phyloP scores from a whole-genome alignment of 1,140 invertebrate species.

The Cephus cinctus region DNA sequence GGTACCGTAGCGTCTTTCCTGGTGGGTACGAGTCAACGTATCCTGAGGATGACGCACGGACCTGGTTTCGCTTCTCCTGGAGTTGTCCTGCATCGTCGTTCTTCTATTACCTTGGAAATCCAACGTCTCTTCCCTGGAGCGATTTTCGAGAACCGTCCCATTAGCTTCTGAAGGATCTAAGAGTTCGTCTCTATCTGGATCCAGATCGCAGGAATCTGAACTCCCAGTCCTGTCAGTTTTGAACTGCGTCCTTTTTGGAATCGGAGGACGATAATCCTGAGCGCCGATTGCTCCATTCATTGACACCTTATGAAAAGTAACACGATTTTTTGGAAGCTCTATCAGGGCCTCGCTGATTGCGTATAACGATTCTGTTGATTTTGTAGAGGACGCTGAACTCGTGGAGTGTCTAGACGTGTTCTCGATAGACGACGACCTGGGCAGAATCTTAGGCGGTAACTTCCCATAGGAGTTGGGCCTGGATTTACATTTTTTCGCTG shows the following conservation, averaged over 20 bases:
- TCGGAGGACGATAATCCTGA: too few relatives aligned
- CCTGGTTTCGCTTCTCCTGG: not conserved
- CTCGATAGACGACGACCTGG: slow-evolving; percentile 45
- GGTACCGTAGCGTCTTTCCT: slow-evolving; percentile 37
- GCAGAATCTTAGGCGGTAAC: slow-evolving; percentile 33
- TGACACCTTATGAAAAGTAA: not conserved
- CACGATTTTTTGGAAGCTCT: slow-evolving; percentile 15
- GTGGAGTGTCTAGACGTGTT: slow-evolving; percentile 39
- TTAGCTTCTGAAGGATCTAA: too few relatives aligned
- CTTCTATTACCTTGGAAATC: not conserved
- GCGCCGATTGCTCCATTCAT: not conserved
- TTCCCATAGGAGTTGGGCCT: slow-evolving; percentile 35
- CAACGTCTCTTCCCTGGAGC: too few relatives aligned
- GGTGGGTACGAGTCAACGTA: not conserved
- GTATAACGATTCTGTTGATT: slow-evolving; percentile 43
- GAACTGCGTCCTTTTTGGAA: not conserved
- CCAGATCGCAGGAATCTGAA: too few relatives aligned
- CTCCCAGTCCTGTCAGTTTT: too few relatives aligned
- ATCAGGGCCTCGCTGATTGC: slow-evolving; percentile 38
- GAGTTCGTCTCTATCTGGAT: too few relatives aligned
- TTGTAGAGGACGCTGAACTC: slow-evolving; percentile 44
- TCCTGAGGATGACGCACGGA: not conserved
- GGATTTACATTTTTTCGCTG: slow-evolving; percentile 12
- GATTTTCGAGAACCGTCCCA: too few relatives aligned
- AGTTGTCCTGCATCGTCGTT: not conserved